Evolutionary conservation across 92 coral and sea anemone species (phyloP), one percentile per base, ranked within the genome.

Genomic region (Blastomussa wellsi): DNA sequence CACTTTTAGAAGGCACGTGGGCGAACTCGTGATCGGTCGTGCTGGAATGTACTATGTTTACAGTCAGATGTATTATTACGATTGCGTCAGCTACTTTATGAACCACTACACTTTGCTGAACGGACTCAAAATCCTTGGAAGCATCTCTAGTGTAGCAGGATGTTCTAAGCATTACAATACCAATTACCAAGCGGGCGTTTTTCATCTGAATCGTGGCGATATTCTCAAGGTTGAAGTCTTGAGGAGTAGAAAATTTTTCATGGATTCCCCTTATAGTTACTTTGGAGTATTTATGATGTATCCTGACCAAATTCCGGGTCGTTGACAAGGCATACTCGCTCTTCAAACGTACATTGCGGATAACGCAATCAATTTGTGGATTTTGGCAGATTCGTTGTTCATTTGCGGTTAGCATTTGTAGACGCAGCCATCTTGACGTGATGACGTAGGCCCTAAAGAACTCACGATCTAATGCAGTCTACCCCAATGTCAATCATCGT

Each of bases 51-150:
- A 97, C 95, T 91, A 82, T 84, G 87, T 97, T 22, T 97, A 97
- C 93, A 91, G 94, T 64, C 99, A 97, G 87, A 88, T 97, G 98
- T 97, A 89, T 77, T 97, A 97, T 84, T 84, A 86, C 38, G 98
- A 97, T 65, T 92, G 99, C 31, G 87, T 74, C 33, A 86, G 88
- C 55, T 75, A 86, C 32, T 73, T 86, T 15, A 90, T 93, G 76
- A 88, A 94, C 26, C 95, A 95, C 81, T 88, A 73, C 86, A 92
- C 96, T 35, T 72, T 87, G 60, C 65, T 90, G 39, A 95, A 97
- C 78, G 82, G 82, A 59, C 35, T 28, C 48, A 86, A 68, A 51
- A 86, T 93, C 31, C 82, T 97, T 71, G 93, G 89, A 41, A 95
- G 99, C 62, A 75, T 87, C 51, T 90, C 95, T 47, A 97, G 98